Base-by-base conservation (phyloP, 2,888 invertebrate genomes). In the Lithophane leautieri region DNA sequence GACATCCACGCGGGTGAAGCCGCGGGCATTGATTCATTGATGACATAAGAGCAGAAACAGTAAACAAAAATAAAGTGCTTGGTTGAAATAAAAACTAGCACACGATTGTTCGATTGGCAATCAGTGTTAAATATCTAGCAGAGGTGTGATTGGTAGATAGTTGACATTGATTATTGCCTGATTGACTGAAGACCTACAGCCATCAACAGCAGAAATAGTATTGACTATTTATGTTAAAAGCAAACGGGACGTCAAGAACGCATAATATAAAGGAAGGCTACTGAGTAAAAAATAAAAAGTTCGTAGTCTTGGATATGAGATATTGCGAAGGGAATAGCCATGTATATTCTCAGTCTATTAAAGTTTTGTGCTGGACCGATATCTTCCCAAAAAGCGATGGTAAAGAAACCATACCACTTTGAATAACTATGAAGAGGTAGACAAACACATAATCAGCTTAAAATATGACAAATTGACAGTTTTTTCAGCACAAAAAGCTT, bases 21-120 rank as follows among this genome's bases (percentile, higher is more conserved):
- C n/a, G n/a, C n/a, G n/a, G n/a, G n/a, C n/a, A n/a, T n/a, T n/a
- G n/a, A n/a, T n/a, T n/a, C n/a, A n/a, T n/a, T n/a, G n/a, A n/a
- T n/a, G n/a, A n/a, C n/a, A 54, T 42, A 63, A 14, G 12, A 58
- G 1, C 11, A 68, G 28, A 50, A 56, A 6, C 34, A 14, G 3
- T 50, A 52, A 60, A 73, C 34, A 58, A 52, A 56, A 65, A 40
- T 25, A 60, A 54, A 44, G 34, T 34, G 34, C 44, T 66, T 70
- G 56, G 73, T 79, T 72, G 47, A 70, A 76, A 76, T 78, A 28
- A 73, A 79, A 34, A 34, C 34, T 44, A 73, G 62, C 47, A 62
- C 58, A 70, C 34, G 28, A 34, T 66, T 54, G 76, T 72, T 85
- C 58, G 50, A 86, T 81, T 78, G 76, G 50, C 81, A 86, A 83